Evolutionary conservation across 1,140 invertebrate species (phyloP).

Genomic region (Pseudoatta argentina): DNA sequence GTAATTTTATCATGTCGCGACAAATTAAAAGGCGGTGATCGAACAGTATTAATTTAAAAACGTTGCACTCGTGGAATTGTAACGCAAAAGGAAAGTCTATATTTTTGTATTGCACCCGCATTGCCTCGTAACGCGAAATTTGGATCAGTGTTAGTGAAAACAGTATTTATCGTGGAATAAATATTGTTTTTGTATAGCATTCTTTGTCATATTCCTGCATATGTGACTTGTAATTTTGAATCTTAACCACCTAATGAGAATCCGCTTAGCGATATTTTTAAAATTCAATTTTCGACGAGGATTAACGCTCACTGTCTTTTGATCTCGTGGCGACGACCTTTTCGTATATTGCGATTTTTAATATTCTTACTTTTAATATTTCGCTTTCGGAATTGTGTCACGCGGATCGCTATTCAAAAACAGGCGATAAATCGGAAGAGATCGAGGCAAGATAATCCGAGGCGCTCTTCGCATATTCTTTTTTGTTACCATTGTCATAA

Average conservation of each 20-base stretch:
- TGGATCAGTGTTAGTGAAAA: constrained; percentile 17
- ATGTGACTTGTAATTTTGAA: neutral
- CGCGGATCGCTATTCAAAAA: neutral
- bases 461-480: neutral
- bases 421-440: neutral
- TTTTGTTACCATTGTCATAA: neutral
- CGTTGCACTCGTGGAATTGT: neutral
- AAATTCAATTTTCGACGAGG: neutral
- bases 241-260: neutral
- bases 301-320: constrained; percentile 11
- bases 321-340: constrained; percentile 3
- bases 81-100: neutral
- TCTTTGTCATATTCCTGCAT: neutral
- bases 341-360: neutral
- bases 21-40: neutral
- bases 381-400: neutral
- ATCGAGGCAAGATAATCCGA: neutral
- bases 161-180: constrained; percentile 6
- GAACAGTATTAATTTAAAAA: constrained; percentile 13
- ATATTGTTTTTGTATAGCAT: constrained; percentile 1
- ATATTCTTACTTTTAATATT: neutral
- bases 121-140: constrained; percentile 17
- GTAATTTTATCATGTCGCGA: neutral
- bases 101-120: neutral
- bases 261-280: neutral